Percentiles rank a stretch among this genome's conserved stretches.
These are phyloP conservation scores for Agrotis puta DNA, from an alignment of 2,888 invertebrate species.

Conservation along the genomic window DNA sequence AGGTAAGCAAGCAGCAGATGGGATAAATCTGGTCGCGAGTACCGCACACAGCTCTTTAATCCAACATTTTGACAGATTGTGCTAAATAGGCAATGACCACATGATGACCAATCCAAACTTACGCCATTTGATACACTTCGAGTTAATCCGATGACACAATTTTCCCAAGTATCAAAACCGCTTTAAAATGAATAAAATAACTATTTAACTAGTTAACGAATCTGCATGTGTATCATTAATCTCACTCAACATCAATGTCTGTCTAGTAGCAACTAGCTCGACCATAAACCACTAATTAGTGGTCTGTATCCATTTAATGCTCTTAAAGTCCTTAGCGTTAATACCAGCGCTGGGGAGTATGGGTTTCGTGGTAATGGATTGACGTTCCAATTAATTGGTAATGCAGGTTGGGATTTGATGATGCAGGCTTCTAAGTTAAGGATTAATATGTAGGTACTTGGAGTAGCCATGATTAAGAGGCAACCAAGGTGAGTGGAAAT, in stretches of 20 bases:
- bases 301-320: slow-evolving; percentile 33
- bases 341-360: slow-evolving; percentile 10
- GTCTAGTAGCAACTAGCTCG: slow-evolving; percentile 29
- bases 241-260: slow-evolving; percentile 38
- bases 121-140: neutral
- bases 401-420: neutral
- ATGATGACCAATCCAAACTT: neutral
- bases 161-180: slow-evolving; percentile 22
- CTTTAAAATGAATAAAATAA: slow-evolving; percentile 23
- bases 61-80: neutral
- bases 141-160: slow-evolving; percentile 32
- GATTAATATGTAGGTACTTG: neutral
- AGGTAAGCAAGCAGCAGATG: too few relatives aligned
- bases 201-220: slow-evolving; percentile 23
- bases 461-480: too few relatives aligned
- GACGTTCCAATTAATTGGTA: slow-evolving; percentile 14
- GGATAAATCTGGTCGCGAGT: neutral
- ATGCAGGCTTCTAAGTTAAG: neutral
- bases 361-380: slow-evolving; percentile 11
- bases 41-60: too few relatives aligned
- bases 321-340: slow-evolving; percentile 20
- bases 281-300: slow-evolving; percentile 33
- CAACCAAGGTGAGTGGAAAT: neutral
- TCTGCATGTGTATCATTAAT: slow-evolving; percentile 51
- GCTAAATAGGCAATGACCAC: neutral